Evolutionary conservation across 1,140 invertebrate species (phyloP).

Genomic region (Formica selysi): DNA sequence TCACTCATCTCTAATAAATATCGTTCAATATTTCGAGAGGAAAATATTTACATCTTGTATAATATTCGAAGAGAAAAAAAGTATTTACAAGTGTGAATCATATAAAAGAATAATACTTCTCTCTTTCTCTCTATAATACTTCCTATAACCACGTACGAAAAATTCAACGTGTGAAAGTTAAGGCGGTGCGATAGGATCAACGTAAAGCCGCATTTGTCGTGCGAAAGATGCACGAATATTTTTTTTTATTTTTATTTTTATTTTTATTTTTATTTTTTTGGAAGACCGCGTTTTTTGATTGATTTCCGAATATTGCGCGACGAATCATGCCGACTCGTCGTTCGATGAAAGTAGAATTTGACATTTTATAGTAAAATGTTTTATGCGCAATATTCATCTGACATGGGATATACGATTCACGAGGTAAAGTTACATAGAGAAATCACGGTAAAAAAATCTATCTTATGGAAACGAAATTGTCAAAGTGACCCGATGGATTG

Average conservation of each 20-base stretch:
- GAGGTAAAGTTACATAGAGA: not conserved
- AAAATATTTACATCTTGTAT: conserved; percentile 54
- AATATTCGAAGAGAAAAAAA: conserved; percentile 40
- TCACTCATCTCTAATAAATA: conserved; percentile 24
- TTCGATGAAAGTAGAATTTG: conserved; percentile 9
- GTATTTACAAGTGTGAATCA: conserved; percentile 54
- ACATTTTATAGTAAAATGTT: conserved; percentile 7
- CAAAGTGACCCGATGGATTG: not conserved
- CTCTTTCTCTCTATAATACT: conserved; percentile 15
- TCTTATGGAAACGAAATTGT: not conserved
- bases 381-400: not conserved
- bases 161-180: conserved; percentile 49
- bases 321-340: not conserved
- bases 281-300: conserved; percentile 51
- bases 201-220: conserved; percentile 35
- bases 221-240: conserved; percentile 1
- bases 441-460: conserved; percentile 7
- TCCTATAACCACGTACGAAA: conserved; percentile 35
- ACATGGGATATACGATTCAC: not conserved
- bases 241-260: not conserved
- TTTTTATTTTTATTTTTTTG: not conserved
- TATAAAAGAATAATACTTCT: conserved; percentile 55
- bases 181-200: conserved; percentile 55
- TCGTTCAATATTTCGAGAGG: conserved; percentile 42
- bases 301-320: conserved; percentile 45